Evolutionary conservation across 2,888 invertebrate species (phyloP).

Genomic region (Adineta ricciae): DNA sequence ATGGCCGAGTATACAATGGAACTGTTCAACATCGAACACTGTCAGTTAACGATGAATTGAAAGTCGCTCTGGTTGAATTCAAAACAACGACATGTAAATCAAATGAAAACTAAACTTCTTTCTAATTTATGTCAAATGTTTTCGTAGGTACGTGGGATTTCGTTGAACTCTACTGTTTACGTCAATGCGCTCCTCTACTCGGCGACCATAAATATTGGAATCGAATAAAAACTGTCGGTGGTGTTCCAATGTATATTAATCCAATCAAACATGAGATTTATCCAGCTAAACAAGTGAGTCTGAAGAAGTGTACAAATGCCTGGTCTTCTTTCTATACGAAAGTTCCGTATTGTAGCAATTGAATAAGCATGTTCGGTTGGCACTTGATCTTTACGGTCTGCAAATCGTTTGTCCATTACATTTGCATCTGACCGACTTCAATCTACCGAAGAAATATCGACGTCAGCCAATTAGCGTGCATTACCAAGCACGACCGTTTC

Average conservation of each 20-base stretch:
- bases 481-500: not conserved
- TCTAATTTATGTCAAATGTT: no score
- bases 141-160: constrained; percentile 19
- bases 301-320: not conserved
- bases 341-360: not conserved
- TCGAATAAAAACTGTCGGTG: not conserved
- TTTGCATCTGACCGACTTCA: not conserved
- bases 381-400: not conserved
- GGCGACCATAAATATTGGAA: constrained; percentile 21
- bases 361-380: not conserved
- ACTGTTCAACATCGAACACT: not conserved
- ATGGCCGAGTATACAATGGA: not conserved
- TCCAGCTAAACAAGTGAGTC: not conserved
- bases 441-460: constrained; percentile 4
- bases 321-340: not conserved
- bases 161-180: constrained; percentile 9
- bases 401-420: not conserved
- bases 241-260: not conserved
- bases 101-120: no score
- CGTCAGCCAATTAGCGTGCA: not conserved
- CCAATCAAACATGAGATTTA: not conserved
- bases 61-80: constrained; percentile 14
- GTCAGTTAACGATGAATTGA: constrained; percentile 12
- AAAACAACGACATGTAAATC: not conserved
- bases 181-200: constrained; percentile 1